Evolutionary conservation across 1,140 invertebrate genomes (phyloP).

Genomic region (Apis mellifera): Amel_HAv3.1 CM009940.2:8194501-8195000

Average conservation of each 20-base stretch:
- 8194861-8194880: slow-evolving; percentile 91
- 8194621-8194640: slow-evolving; percentile 86
- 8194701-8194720: slow-evolving; percentile 88
- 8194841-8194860: slow-evolving; percentile 88
- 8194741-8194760: slow-evolving; percentile 31
- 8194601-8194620: slow-evolving; percentile 89
- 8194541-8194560: slow-evolving; percentile 97
- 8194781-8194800: neutral
- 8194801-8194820: slow-evolving; percentile 90
- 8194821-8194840: slow-evolving; percentile 91
- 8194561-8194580: slow-evolving; percentile 95
- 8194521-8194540: slow-evolving; percentile 98
- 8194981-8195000: too few relatives aligned
- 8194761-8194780: slow-evolving; percentile 17
- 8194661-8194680: slow-evolving; percentile 87
- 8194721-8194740: slow-evolving; percentile 82
- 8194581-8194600: slow-evolving; percentile 92
- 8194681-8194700: slow-evolving; percentile 94
- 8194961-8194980: slow-evolving; percentile 77
- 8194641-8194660: slow-evolving; percentile 84
- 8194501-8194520: slow-evolving; percentile 96
- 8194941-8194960: slow-evolving; percentile 89
- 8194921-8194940: slow-evolving; percentile 88
- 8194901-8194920: slow-evolving; percentile 84
- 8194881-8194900: slow-evolving; percentile 87